Evolutionary conservation across 2,888 invertebrate genomes (phyloP).

Genomic region (Harpagoxenus sublaevis): DNA sequence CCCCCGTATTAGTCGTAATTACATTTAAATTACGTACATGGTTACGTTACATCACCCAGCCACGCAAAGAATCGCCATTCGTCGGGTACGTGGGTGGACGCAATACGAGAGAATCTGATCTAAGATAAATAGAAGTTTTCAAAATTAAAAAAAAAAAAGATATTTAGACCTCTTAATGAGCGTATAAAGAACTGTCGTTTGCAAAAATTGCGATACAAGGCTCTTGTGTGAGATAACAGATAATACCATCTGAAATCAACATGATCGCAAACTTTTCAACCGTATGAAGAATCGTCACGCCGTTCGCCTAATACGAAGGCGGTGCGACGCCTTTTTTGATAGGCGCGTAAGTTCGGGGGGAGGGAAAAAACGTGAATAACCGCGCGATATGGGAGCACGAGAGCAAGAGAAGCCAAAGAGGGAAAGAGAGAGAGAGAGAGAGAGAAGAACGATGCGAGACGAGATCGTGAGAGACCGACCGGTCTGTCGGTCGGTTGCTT

Average conservation of each 20-base stretch:
- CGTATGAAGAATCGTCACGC: not conserved
- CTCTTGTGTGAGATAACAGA: not conserved
- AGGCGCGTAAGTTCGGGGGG: not conserved
- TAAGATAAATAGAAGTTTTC: not conserved
- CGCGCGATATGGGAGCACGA: slow-evolving; percentile 23
- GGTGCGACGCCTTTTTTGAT: slow-evolving; percentile 49
- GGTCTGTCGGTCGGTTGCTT: slow-evolving; percentile 37
- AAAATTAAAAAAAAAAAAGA: not conserved
- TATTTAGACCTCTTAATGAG: not conserved
- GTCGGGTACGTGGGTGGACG: not conserved
- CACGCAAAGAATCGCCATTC: not conserved
- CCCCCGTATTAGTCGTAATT: not conserved
- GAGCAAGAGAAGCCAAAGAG: not conserved
- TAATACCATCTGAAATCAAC: slow-evolving; percentile 10
- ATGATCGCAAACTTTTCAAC: slow-evolving; percentile 9
- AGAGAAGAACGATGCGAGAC: slow-evolving; percentile 39
- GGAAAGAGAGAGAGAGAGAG: not conserved
- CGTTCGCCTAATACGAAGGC: slow-evolving; percentile 34
- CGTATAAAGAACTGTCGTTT: not conserved
- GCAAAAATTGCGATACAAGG: not conserved
- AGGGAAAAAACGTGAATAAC: slow-evolving; percentile 9
- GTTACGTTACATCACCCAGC: not conserved
- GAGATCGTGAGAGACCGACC: slow-evolving; percentile 42
- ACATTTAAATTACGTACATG: slow-evolving; percentile 5
- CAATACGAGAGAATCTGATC: not conserved